Conservation (phyloP, 2,888 invertebrate species). For the Schrankia costaestrigalis region DNA sequence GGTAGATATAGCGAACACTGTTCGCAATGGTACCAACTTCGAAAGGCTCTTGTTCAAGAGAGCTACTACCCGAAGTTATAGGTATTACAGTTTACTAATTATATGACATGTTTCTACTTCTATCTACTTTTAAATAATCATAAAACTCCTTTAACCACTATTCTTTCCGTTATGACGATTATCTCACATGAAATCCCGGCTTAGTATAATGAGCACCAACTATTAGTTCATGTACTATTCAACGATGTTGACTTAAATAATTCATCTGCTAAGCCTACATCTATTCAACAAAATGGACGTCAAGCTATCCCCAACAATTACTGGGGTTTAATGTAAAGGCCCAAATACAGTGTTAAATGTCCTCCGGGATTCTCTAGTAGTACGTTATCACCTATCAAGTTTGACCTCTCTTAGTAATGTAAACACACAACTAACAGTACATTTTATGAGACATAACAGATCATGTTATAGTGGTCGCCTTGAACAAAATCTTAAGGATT, state of each 20-base stretch:
- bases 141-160: no score
- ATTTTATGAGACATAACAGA: constrained; percentile 7
- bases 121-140: no score
- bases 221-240: no score
- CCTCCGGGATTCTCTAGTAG: constrained; percentile 56
- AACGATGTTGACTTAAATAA: constrained; percentile 36
- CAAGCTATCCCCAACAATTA: constrained; percentile 70
- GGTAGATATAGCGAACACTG: no score
- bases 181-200: no score
- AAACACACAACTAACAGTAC: constrained; percentile 19
- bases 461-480: constrained; percentile 12
- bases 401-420: constrained; percentile 43
- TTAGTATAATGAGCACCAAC: no score
- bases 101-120: no score
- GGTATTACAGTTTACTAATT: no score
- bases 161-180: no score
- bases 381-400: constrained; percentile 65
- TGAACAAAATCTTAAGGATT: constrained; percentile 45
- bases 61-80: no score
- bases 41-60: no score
- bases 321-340: constrained; percentile 65
- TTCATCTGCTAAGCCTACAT: constrained; percentile 34
- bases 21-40: no score
- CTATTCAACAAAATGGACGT: constrained; percentile 43
- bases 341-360: constrained; percentile 70